Evolutionary conservation across 1,140 invertebrate genomes (phyloP), one percentile per base, ranked within the genome.

Genomic region (Globodera ellingtonae): DNA sequence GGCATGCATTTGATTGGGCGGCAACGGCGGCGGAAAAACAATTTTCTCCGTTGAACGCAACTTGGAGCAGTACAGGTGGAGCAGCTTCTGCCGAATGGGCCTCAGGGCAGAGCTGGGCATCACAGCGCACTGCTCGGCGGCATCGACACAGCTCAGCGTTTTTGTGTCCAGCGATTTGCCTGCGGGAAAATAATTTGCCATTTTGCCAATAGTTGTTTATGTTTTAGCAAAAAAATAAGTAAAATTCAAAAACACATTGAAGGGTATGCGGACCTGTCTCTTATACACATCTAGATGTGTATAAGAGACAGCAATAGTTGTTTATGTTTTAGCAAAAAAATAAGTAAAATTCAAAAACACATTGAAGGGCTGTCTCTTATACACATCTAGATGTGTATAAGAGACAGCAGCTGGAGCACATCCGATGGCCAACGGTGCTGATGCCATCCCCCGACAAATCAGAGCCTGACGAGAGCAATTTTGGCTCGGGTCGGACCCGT

Each of bases 401-500:
- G n/a, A n/a, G n/a, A n/a, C n/a, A n/a, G n/a, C n/a, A n/a, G n/a
- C n/a, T 10, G 78, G 24, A 62, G 79, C 44, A 44, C 79, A 80
- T 35, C 72, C 69, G 24, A 78, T 66, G 35, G 79, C 79, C 71
- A 80, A 67, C 21, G 79, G 79, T 21, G 35, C 44, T 6, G 52
- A 44, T 9, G 79, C 50, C 6, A 44, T 66, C 21, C 75, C 75
- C 18, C 79, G 46, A 52, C 79, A 80, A 47, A 80, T n/a, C 59
- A 80, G 48, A 0, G 79, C 79, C 44, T 80, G 79, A 24, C 78
- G 69, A 6, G 78, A 79, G 13, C 78, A 79, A 35, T 79, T 76
- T 10, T 79, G 62, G 24, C 46, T 50, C 5, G 56, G 59, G 18
- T 9, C 35, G 24, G 24, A 15, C n/a, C 72, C 65, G 59, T 70